A percentile compares a stretch with the other conserved stretches of the same genome.
phyloP scores from a whole-genome alignment of 2,797 vertebrate species.

The Gambelia wislizenii region DNA sequence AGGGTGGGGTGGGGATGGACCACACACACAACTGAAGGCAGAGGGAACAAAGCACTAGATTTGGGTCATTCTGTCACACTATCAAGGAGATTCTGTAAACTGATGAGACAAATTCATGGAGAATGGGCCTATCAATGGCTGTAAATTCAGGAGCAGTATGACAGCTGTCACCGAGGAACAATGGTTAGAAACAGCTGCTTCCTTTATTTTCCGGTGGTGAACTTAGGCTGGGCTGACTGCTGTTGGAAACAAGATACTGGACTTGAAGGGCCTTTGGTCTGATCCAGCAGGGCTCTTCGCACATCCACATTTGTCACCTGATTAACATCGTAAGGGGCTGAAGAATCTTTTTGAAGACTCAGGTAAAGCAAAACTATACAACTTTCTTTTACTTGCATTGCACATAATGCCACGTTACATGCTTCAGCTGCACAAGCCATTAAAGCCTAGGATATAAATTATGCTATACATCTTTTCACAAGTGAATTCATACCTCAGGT shows the following conservation, averaged over 20 bases:
- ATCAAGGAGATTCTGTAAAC: not conserved
- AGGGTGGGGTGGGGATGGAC: not conserved
- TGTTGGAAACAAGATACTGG: not conserved
- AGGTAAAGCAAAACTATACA: not conserved
- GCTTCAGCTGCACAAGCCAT: not conserved
- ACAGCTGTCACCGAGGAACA: not conserved
- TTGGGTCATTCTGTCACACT: not conserved
- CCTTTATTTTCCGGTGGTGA: not conserved
- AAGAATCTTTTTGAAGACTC: not conserved
- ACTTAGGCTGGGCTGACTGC: not conserved
- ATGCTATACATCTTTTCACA: slow-evolving; percentile 11
- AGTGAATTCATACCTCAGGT: slow-evolving; percentile 84
- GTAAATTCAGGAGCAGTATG: not conserved
- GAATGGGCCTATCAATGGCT: not conserved
- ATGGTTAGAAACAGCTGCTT: not conserved
- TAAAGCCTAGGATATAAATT: not conserved
- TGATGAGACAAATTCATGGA: not conserved
- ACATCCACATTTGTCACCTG: not conserved
- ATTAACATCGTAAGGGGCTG: not conserved
- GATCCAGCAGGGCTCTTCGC: not conserved
- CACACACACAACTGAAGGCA: not conserved
- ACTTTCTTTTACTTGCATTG: not conserved
- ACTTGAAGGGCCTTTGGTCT: not conserved
- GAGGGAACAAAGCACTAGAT: not conserved
- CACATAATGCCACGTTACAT: not conserved